Evolutionary conservation across 2,888 invertebrate genomes (phyloP), one percentile per base, ranked within the genome.

Genomic region (Ormyrus rosae): DNA sequence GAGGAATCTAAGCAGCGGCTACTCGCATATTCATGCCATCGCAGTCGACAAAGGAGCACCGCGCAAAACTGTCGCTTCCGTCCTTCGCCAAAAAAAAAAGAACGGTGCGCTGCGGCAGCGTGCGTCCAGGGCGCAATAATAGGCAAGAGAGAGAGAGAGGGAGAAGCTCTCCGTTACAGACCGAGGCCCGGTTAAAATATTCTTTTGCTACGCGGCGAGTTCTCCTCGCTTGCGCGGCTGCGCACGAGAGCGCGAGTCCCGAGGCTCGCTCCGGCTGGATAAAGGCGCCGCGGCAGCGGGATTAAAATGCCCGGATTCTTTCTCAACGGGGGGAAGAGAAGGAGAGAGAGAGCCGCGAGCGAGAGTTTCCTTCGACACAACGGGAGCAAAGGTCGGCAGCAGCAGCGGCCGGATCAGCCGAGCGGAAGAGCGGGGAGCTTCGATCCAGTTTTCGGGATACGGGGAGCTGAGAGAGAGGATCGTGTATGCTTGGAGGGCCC

Each of bases 261-360:
- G 34, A 71, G 13, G 61, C 78, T 65, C 56, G 77, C 53, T 34
- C 34, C 34, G 68, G 60, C n/a, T 6, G 61, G 75, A 75, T 75
- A 75, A 75, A 61, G n/a, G 75, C 34, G 34, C 70, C 34, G 34
- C 34, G 34, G 34, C 34, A 34, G 34, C 34, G 11, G 69, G 61
- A 76, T 69, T 70, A 64, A 34, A 34, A 64, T 70, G 64, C 58
- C 51, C 58, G 70, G 70, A 85, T 86, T 85, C 83, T 86, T 85
- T 71, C 56, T 71, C 55, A 46, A 68, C 73, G 56, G 60, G 69
- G 50, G 5, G 56, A 13, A 8, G 51, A 60, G 67, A 50, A 9
- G 69, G 67, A 68, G 67, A 55, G 56, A 60, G 51, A 51, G 48
- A 60, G 13, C 13, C 6, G 53, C 34, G 51, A 50, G 45, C 45